phyloP scores from a whole-genome alignment of 1,140 invertebrate genomes.

The Drosophila funebris region DNA sequence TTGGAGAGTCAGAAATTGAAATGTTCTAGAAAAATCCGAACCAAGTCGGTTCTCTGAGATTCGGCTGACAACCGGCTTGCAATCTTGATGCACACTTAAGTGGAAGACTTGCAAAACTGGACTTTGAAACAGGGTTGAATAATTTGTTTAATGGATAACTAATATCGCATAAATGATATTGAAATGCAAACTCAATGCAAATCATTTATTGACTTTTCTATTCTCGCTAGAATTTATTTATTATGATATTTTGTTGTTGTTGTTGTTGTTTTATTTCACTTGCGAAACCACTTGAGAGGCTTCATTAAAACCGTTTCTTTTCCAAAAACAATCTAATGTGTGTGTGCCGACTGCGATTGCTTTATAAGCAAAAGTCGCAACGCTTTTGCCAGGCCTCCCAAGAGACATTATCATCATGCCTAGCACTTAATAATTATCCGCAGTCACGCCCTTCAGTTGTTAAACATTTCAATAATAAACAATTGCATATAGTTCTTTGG shows the following conservation, averaged over 20 bases:
- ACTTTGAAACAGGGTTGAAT: not conserved
- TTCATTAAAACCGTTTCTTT: not conserved
- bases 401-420: not conserved
- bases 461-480: not conserved
- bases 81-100: too few relatives aligned
- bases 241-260: not conserved
- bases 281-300: not conserved
- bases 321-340: not conserved
- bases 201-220: not conserved
- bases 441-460: constrained; percentile 27
- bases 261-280: not conserved
- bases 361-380: constrained; percentile 10
- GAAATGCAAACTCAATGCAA: not conserved
- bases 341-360: not conserved
- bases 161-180: not conserved
- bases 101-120: too few relatives aligned
- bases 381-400: not conserved
- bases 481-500: not conserved
- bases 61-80: too few relatives aligned
- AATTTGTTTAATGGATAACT: not conserved
- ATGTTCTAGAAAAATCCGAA: too few relatives aligned
- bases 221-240: not conserved
- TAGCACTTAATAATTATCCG: not conserved
- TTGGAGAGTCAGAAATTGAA: too few relatives aligned
- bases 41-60: too few relatives aligned